Percentiles rank a stretch among this genome's conserved stretches.
These are phyloP conservation scores for Hiodon alosoides DNA, from an alignment of 2,113 vertebrate species.

Conservation along the genomic window DNA sequence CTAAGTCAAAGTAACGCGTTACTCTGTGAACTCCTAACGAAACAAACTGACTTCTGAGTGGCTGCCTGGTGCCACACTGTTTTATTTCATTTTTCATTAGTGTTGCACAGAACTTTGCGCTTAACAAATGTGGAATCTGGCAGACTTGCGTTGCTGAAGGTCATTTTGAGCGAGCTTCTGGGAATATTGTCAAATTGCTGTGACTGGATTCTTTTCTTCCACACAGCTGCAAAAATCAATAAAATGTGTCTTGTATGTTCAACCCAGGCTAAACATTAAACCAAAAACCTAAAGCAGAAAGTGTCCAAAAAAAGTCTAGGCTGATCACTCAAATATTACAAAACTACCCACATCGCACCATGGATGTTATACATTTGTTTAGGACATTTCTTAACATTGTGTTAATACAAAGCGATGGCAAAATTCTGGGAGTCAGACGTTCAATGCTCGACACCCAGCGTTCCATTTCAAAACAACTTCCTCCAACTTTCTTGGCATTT, in stretches of 20 bases:
- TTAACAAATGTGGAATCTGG: conserved; percentile 22
- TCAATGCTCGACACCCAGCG: not conserved
- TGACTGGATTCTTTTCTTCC: conserved; percentile 55
- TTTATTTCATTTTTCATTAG: conserved; percentile 37
- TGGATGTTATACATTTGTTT: too few species aligned
- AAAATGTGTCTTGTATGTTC: conserved; percentile 56
- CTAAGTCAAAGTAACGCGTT: too few species aligned
- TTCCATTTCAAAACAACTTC: not conserved
- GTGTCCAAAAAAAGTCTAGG: too few species aligned
- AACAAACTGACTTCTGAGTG: not conserved
- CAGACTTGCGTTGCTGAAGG: conserved; percentile 39
- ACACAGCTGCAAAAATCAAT: conserved; percentile 55
- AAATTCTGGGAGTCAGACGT: not conserved
- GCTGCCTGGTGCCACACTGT: not conserved
- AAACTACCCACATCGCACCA: too few species aligned
- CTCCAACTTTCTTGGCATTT: too few species aligned
- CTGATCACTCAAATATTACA: too few species aligned
- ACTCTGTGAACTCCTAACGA: too few species aligned
- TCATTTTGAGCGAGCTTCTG: conserved; percentile 48
- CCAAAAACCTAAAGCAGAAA: conserved; percentile 51
- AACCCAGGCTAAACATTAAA: conserved; percentile 62
- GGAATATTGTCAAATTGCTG: conserved; percentile 44
- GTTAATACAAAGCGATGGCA: conserved; percentile 38
- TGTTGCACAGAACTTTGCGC: conserved; percentile 24
- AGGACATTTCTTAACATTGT: too few species aligned